A percentile compares a stretch with the other conserved stretches of the same genome.
Evolutionary conservation across 2,797 vertebrate species (phyloP).

Genomic region (Cyclura pinguis): DNA sequence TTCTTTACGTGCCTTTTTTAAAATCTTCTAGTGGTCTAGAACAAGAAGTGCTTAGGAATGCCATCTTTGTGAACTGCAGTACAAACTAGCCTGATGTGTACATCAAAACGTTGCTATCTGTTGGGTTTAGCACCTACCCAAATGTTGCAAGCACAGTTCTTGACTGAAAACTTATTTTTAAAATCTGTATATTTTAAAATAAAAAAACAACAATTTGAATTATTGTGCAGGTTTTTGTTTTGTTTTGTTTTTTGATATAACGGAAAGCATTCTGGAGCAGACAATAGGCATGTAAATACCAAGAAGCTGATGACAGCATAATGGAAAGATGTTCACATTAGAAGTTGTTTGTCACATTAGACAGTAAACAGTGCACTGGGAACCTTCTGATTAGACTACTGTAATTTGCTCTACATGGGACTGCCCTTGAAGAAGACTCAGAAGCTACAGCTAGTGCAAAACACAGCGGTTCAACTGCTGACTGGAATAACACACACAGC

Average conservation of each 20-base stretch:
- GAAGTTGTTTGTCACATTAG: not conserved
- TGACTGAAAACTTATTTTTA: not conserved
- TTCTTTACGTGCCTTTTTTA: not conserved
- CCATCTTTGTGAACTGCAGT: not conserved
- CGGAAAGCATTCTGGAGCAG: not conserved
- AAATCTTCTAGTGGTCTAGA: not conserved
- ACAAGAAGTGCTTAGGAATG: not conserved
- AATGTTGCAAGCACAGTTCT: not conserved
- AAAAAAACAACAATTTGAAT: not conserved
- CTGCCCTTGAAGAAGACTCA: no score
- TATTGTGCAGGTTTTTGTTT: not conserved
- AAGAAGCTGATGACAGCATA: not conserved
- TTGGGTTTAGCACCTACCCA: not conserved
- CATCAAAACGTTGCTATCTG: not conserved
- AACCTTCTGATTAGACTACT: not conserved
- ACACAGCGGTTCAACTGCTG: no score
- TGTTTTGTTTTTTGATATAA: no score
- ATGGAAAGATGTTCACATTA: not conserved
- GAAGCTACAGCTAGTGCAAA: no score
- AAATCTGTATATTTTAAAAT: not conserved
- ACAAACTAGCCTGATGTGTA: not conserved
- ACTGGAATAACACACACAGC: no score
- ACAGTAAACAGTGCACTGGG: not conserved
- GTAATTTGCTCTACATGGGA: no score
- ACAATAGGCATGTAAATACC: not conserved